Conservation (phyloP, 2,113 vertebrate genomes). For the Psephotus haematonotus region DNA sequence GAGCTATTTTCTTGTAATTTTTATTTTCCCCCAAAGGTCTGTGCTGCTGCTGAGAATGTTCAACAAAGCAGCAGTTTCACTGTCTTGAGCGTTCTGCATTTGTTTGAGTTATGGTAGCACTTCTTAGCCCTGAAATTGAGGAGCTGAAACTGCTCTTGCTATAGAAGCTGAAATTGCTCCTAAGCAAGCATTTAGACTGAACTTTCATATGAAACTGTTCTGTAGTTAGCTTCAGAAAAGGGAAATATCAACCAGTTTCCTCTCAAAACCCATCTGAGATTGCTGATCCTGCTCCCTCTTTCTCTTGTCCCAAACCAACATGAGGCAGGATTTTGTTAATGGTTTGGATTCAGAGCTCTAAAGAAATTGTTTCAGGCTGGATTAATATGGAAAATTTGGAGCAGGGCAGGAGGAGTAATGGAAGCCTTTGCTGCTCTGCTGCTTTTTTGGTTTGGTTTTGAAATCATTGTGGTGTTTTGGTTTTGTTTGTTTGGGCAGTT, state of each 20-base stretch:
- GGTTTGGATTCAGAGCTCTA: neutral
- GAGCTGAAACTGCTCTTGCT: neutral
- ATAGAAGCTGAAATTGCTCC: neutral
- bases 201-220: neutral
- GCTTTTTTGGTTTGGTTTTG: neutral
- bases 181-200: neutral
- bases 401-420: neutral
- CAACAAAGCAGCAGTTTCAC: neutral
- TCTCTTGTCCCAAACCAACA: neutral
- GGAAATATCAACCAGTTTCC: neutral
- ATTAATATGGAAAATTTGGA: neutral
- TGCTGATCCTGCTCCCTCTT: neutral
- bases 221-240: neutral
- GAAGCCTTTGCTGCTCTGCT: neutral
- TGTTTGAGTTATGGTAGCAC: neutral
- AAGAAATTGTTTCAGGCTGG: neutral
- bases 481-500: neutral
- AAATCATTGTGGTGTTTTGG: neutral
- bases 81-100: neutral
- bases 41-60: neutral
- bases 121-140: neutral
- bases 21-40: neutral
- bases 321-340: neutral
- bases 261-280: neutral
- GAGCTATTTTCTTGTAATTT: neutral